phyloP scores from a whole-genome alignment of 2,113 vertebrate species.

The Nothobranchius furzeri region DNA sequence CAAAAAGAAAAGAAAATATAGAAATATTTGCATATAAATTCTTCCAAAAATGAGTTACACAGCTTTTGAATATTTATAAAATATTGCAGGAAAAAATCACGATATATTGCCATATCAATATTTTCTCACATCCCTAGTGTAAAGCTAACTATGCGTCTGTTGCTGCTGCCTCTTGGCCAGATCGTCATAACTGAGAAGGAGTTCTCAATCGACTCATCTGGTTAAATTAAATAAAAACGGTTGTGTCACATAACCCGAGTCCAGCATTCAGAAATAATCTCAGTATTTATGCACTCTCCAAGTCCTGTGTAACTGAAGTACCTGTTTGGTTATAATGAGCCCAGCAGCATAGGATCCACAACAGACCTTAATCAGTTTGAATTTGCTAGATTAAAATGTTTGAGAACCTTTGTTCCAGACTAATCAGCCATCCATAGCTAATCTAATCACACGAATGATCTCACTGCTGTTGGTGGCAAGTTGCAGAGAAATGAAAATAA shows the following conservation, averaged over 20 bases:
- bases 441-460: slow-evolving; percentile 66
- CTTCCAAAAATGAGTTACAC: too few relatives aligned
- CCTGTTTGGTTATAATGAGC: slow-evolving; percentile 45
- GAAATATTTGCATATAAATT: too few relatives aligned
- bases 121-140: too few relatives aligned
- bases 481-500: slow-evolving; percentile 25
- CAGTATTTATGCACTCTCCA: slow-evolving; percentile 2
- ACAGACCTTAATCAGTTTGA: slow-evolving; percentile 51
- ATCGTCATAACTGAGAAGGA: too few relatives aligned
- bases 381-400: slow-evolving; percentile 66
- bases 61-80: too few relatives aligned
- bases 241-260: slow-evolving; percentile 7
- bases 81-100: too few relatives aligned
- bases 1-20: too few relatives aligned
- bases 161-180: too few relatives aligned
- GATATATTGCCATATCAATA: too few relatives aligned
- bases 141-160: too few relatives aligned
- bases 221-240: not conserved
- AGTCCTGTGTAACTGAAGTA: slow-evolving; percentile 35
- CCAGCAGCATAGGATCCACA: slow-evolving; percentile 28
- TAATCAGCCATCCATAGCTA: slow-evolving; percentile 55
- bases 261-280: slow-evolving; percentile 3
- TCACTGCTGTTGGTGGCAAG: slow-evolving; percentile 31
- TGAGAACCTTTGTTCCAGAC: slow-evolving; percentile 63
- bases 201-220: too few relatives aligned